Evolutionary conservation across 2,888 invertebrate genomes (phyloP).

Genomic region (Cryptosula pallasiana): DNA sequence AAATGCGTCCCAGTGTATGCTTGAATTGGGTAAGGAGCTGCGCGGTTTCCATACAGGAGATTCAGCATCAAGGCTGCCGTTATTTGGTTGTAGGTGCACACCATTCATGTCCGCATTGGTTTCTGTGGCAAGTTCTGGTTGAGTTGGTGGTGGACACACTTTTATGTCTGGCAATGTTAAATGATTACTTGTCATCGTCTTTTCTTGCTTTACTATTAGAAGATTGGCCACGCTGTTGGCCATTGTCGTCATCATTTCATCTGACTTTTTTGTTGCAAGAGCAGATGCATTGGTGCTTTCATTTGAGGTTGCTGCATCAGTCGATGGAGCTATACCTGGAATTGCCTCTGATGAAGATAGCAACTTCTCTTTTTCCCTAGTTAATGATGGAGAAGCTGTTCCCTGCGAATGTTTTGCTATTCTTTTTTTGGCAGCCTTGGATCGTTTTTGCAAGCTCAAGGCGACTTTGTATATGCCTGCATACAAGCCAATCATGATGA

Average conservation of each 20-base stretch:
- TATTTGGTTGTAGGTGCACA: background rate
- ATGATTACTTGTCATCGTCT: too few relatives aligned
- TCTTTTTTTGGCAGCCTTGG: conserved; percentile 85
- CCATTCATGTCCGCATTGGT: background rate
- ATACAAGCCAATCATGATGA: conserved; percentile 90
- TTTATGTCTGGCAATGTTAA: background rate
- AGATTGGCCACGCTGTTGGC: too few relatives aligned
- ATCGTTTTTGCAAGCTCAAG: conserved; percentile 93
- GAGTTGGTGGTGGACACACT: background rate
- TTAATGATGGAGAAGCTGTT: conserved; percentile 52
- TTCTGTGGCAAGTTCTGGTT: background rate
- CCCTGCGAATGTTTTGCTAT: conserved; percentile 60
- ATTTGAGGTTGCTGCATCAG: background rate
- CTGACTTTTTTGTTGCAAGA: background rate
- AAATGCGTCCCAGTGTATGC: conserved; percentile 5
- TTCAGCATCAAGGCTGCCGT: conserved; percentile 4
- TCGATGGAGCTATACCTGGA: background rate
- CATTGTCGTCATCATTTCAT: background rate
- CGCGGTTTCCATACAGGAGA: conserved; percentile 27
- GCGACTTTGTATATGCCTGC: conserved; percentile 96
- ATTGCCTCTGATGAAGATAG: background rate
- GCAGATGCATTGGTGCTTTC: too few relatives aligned
- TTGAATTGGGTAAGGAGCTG: background rate
- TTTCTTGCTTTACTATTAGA: background rate
- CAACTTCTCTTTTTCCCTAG: conserved; percentile 24